A percentile compares a stretch with the other conserved stretches of the same genome.
Conservation (phyloP, 2,113 vertebrate species). For the Parus major region DNA sequence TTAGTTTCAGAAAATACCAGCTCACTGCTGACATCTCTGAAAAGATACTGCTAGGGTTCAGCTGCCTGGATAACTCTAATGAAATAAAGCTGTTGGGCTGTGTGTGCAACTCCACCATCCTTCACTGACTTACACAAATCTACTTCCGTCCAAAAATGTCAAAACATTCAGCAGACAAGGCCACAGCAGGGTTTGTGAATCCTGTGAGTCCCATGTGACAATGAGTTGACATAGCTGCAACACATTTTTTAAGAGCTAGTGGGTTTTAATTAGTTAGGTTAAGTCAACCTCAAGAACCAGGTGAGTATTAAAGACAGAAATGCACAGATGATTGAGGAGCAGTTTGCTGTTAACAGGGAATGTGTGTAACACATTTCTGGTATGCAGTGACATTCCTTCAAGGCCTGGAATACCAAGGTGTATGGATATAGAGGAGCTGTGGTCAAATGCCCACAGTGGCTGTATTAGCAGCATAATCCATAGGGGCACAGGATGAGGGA, state of each 20-base stretch:
- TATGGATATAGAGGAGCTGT: not conserved
- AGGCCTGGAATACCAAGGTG: not conserved
- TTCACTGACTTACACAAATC: not conserved
- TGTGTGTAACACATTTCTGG: not conserved
- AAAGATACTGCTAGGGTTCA: not conserved
- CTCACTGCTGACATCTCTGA: not conserved
- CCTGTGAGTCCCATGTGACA: not conserved
- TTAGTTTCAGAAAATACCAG: not conserved
- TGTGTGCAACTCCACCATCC: not conserved
- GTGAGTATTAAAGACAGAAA: not conserved
- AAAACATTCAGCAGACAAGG: not conserved
- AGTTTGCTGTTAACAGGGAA: fast-evolving
- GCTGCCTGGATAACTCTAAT: not conserved
- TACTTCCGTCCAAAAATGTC: not conserved
- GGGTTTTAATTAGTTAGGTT: not conserved
- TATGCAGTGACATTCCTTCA: not conserved
- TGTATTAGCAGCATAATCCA: not conserved
- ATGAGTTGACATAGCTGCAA: not conserved
- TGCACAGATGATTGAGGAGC: not conserved
- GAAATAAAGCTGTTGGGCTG: not conserved
- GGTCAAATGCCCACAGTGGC: not conserved
- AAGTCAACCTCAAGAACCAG: not conserved
- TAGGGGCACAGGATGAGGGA: not conserved
- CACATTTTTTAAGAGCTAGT: not conserved
- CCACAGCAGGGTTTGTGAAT: not conserved